Evolutionary conservation across 2,888 invertebrate genomes (phyloP).

Genomic region (Schizotus pectinicornis): DNA sequence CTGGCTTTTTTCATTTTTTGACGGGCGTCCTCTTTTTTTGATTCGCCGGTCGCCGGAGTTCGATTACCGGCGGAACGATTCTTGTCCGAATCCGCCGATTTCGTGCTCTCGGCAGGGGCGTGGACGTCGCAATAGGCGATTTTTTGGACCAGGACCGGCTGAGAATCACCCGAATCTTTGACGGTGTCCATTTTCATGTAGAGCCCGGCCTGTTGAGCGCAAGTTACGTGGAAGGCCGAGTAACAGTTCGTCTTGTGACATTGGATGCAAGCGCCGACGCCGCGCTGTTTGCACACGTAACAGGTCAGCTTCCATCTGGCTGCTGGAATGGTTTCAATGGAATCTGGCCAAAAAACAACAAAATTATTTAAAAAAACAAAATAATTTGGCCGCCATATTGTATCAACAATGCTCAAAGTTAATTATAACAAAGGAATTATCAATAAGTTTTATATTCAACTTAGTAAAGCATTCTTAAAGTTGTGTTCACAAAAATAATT

Average conservation of each 20-base stretch:
- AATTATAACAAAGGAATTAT: no score
- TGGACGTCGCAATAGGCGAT: constrained; percentile 97
- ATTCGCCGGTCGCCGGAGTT: constrained; percentile 29
- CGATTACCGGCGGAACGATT: neutral
- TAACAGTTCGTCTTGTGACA: constrained; percentile 97
- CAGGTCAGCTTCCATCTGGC: constrained; percentile 97
- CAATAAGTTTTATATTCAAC: no score
- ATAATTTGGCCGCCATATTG: no score
- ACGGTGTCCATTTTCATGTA: constrained; percentile 98
- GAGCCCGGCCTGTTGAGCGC: constrained; percentile 94
- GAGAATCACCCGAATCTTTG: constrained; percentile 61
- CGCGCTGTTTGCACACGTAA: constrained; percentile 93
- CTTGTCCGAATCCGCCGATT: constrained; percentile 5
- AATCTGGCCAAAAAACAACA: constrained; percentile 66
- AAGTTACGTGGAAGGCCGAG: constrained; percentile 98
- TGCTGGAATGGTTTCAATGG: constrained; percentile 93
- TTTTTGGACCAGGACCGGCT: constrained; percentile 88
- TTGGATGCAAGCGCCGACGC: constrained; percentile 96
- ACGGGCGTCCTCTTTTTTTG: constrained; percentile 69
- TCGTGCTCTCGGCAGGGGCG: constrained; percentile 71
- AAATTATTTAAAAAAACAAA: neutral
- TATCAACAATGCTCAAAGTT: no score
- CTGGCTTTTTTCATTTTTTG: constrained; percentile 88
- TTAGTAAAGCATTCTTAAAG: no score
- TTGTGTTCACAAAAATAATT: no score